Evolutionary conservation across 2,888 invertebrate species (phyloP).

Genomic region (Autographa pulchrina): DNA sequence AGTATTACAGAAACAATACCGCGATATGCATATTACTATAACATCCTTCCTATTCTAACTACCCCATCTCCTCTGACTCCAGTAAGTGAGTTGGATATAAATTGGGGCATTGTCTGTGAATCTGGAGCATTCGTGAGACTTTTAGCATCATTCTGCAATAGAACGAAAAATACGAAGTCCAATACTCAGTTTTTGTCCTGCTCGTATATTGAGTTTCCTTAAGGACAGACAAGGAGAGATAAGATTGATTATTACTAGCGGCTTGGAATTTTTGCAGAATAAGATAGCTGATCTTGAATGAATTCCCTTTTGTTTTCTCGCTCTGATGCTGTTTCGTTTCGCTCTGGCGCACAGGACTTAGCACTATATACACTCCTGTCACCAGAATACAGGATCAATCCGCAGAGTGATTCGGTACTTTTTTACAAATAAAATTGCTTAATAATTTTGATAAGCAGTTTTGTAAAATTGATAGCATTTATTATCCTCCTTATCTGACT

Average conservation of each 20-base stretch:
- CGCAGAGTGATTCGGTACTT: conserved; percentile 77
- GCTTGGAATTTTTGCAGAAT: conserved; percentile 77
- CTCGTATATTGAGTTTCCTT: conserved; percentile 51
- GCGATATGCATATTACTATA: conserved; percentile 62
- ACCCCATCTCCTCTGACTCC: conserved; percentile 79
- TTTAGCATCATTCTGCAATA: conserved; percentile 81
- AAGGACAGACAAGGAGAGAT: conserved; percentile 68
- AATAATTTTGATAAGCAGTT: conserved; percentile 29
- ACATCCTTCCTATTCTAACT: conserved; percentile 73
- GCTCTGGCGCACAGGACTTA: conserved; percentile 78
- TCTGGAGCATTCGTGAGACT: conserved; percentile 85
- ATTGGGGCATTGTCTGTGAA: conserved; percentile 89
- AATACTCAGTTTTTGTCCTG: conserved; percentile 63
- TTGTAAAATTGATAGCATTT: conserved; percentile 23
- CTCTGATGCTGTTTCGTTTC: conserved; percentile 77
- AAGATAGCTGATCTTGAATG: conserved; percentile 83
- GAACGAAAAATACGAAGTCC: conserved; percentile 69
- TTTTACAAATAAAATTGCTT: conserved; percentile 39
- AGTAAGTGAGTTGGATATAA: conserved; percentile 89
- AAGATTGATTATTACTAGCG: conserved; percentile 78
- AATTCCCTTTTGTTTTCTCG: conserved; percentile 84
- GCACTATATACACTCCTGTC: conserved; percentile 79
- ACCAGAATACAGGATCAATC: conserved; percentile 85
- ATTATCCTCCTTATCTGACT: not conserved
- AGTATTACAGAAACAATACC: conserved; percentile 28